These are phyloP conservation scores for Vimba vimba DNA, from an alignment of 2,113 vertebrate genomes.

Conservation along the genomic window DNA sequence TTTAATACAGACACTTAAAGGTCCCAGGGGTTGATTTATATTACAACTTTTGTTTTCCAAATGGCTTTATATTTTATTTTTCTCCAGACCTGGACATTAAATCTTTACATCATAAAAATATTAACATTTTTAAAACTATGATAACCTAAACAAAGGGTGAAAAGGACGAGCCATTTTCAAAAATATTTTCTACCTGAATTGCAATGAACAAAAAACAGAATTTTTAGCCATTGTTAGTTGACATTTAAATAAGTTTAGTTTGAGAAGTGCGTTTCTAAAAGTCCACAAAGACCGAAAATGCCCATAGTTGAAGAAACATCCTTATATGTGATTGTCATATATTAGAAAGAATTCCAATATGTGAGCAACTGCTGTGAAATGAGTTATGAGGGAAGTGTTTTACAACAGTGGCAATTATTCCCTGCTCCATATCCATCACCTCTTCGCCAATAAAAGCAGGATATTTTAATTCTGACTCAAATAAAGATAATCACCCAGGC, in stretches of 20 bases:
- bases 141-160: no score
- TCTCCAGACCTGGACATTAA: no score
- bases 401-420: neutral
- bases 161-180: no score
- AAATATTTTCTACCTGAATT: no score
- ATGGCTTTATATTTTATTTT: no score
- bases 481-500: neutral
- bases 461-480: neutral
- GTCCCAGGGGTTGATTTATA: neutral
- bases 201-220: neutral
- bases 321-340: neutral
- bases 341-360: neutral
- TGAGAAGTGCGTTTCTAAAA: neutral
- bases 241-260: neutral
- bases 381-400: neutral
- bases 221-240: neutral
- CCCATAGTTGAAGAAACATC: neutral
- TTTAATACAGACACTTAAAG: neutral
- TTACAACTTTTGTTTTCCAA: neutral
- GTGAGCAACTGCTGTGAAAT: neutral
- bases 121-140: no score
- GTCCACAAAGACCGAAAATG: neutral
- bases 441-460: neutral
- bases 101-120: no score
- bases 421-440: neutral